These are phyloP conservation scores for Dallia pectoralis DNA, from an alignment of 2,797 vertebrate species.

Conservation along the genomic window DNA sequence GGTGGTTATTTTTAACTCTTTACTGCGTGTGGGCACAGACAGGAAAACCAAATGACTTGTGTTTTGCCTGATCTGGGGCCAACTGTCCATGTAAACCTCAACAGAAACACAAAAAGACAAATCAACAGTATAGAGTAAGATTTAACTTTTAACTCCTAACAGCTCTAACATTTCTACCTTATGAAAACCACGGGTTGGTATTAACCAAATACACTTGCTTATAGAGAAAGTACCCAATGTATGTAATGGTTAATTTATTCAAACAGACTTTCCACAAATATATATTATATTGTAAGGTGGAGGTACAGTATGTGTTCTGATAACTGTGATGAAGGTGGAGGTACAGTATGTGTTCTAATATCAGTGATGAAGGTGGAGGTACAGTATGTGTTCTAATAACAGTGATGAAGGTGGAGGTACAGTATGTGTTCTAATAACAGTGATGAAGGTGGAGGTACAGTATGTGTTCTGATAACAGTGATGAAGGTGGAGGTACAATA, in stretches of 20 bases:
- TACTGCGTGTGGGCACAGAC: slow-evolving; percentile 45
- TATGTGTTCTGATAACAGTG: too few relatives aligned
- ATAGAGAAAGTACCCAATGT: too few relatives aligned
- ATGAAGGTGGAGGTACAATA: too few relatives aligned
- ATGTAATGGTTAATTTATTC: too few relatives aligned
- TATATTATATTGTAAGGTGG: neutral
- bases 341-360: slow-evolving; percentile 45
- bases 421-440: too few relatives aligned
- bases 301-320: slow-evolving; percentile 33
- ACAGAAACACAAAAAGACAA: slow-evolving; percentile 12
- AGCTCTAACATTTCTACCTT: neutral
- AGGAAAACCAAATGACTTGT: slow-evolving; percentile 20
- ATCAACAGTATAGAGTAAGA: neutral
- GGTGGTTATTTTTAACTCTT: slow-evolving; percentile 53
- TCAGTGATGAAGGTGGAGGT: slow-evolving; percentile 37
- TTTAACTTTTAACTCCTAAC: neutral
- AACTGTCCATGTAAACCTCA: slow-evolving; percentile 15
- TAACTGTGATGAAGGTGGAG: too few relatives aligned
- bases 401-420: slow-evolving; percentile 34
- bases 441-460: too few relatives aligned
- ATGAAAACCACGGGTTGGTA: neutral
- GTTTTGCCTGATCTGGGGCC: slow-evolving; percentile 18
- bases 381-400: slow-evolving; percentile 56
- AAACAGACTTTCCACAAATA: too few relatives aligned
- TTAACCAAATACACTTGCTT: too few relatives aligned